Conservation (phyloP, 2,113 vertebrate genomes). For the Nyctereutes procyonoides region DNA sequence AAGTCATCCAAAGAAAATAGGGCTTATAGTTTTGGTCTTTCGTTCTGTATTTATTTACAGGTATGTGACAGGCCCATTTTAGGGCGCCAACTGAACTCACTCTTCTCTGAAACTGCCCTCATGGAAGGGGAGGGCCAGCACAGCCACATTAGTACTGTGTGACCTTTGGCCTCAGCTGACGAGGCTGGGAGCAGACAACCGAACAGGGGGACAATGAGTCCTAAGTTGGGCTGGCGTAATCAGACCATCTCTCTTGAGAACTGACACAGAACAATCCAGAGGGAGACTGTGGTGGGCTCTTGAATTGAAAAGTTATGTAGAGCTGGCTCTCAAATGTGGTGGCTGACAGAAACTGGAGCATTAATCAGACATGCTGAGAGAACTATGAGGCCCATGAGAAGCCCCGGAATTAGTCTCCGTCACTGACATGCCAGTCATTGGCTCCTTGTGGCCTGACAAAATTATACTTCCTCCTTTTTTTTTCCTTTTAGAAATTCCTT, state of each 20-base stretch:
- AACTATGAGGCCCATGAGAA: background rate
- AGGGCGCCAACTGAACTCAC: conserved; percentile 4
- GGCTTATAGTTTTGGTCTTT: conserved; percentile 27
- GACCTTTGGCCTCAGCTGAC: conserved; percentile 52
- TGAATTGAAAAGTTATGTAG: conserved; percentile 5
- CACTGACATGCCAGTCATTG: background rate
- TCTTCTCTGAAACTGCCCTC: conserved; percentile 49
- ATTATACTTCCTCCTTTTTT: background rate
- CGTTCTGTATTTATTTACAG: conserved; percentile 20
- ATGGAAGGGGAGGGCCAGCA: background rate
- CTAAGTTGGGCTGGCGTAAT: background rate
- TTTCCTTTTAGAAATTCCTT: background rate
- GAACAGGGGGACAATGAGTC: background rate
- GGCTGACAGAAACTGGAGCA: conserved; percentile 25
- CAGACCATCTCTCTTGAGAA: conserved; percentile 5
- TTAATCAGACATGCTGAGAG: conserved; percentile 1
- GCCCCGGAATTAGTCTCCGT: conserved; percentile 35
- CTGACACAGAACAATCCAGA: conserved; percentile 1
- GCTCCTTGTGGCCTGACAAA: background rate
- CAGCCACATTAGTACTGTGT: background rate
- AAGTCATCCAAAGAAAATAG: conserved; percentile 64
- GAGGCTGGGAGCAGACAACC: background rate
- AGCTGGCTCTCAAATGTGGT: background rate
- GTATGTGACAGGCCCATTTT: conserved; percentile 12
- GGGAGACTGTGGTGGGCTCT: background rate